These are phyloP conservation scores for Gracilinanus agilis DNA, from an alignment of 2,113 vertebrate species.

Conservation along the genomic window DNA sequence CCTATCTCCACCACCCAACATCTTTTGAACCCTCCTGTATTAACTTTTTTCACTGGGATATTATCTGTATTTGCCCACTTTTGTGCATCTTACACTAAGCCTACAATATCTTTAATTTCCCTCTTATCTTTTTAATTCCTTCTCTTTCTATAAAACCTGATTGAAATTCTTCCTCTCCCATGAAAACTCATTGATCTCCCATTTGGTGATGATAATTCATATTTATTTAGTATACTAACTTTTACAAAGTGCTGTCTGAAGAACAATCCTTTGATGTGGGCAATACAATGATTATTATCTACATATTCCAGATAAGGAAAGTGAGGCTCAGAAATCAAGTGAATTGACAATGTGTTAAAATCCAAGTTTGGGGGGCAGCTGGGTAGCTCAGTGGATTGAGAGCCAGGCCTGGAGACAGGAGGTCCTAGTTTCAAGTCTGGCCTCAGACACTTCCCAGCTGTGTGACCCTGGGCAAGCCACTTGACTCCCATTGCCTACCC, in stretches of 20 bases:
- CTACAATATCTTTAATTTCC: not conserved
- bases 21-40: too few relatives aligned
- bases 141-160: not conserved
- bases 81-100: not conserved
- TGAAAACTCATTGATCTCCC: not conserved
- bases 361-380: not conserved
- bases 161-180: not conserved
- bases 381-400: too few relatives aligned
- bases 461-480: too few relatives aligned
- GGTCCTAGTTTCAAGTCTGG: too few relatives aligned
- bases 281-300: not conserved
- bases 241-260: not conserved
- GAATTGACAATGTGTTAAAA: not conserved
- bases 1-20: too few relatives aligned
- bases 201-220: not conserved
- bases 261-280: not conserved
- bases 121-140: not conserved
- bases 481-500: too few relatives aligned
- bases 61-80: not conserved
- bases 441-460: too few relatives aligned
- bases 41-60: too few relatives aligned
- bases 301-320: not conserved
- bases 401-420: too few relatives aligned
- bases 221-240: constrained; percentile 1
- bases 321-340: not conserved